Evolutionary conservation across 1,140 invertebrate species (phyloP).

Genomic region (Daktulosphaira vitifoliae): DNA sequence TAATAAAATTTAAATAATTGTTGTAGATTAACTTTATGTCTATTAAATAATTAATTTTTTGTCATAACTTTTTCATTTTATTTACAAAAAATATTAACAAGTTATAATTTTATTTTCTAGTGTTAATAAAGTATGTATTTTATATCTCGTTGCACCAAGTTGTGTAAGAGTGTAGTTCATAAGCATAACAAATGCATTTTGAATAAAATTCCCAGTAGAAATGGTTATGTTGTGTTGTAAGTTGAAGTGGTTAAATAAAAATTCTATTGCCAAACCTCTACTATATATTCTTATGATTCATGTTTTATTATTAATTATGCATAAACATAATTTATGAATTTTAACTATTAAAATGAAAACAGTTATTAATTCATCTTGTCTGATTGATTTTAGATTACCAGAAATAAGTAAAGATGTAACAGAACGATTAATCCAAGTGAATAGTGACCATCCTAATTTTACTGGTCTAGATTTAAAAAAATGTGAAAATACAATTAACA

Average conservation of each 20-base stretch:
- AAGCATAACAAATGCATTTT: conserved; percentile 15
- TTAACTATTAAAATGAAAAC: no score
- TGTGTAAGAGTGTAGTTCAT: conserved; percentile 12
- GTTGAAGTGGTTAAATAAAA: conserved; percentile 38
- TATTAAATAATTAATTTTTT: no score
- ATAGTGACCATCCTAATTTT: conserved; percentile 67
- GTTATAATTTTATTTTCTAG: no score
- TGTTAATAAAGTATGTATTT: no score
- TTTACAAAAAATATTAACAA: no score
- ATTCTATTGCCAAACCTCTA: conserved; percentile 4
- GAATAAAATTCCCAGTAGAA: conserved; percentile 36
- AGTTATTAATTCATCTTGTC: conserved; percentile 16
- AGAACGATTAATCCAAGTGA: conserved; percentile 63
- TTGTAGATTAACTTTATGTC: no score
- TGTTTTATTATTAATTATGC: no score
- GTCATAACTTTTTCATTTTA: no score
- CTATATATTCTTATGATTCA: background rate
- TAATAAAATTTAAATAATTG: no score
- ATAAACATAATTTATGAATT: no score
- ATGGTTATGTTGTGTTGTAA: conserved; percentile 49
- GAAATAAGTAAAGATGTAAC: conserved; percentile 76
- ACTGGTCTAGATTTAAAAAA: conserved; percentile 70
- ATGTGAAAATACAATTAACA: conserved; percentile 70
- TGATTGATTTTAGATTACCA: conserved; percentile 57
- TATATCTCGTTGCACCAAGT: conserved; percentile 13